phyloP scores from a whole-genome alignment of 2,113 vertebrate species.

The Menidia beryllina region DNA sequence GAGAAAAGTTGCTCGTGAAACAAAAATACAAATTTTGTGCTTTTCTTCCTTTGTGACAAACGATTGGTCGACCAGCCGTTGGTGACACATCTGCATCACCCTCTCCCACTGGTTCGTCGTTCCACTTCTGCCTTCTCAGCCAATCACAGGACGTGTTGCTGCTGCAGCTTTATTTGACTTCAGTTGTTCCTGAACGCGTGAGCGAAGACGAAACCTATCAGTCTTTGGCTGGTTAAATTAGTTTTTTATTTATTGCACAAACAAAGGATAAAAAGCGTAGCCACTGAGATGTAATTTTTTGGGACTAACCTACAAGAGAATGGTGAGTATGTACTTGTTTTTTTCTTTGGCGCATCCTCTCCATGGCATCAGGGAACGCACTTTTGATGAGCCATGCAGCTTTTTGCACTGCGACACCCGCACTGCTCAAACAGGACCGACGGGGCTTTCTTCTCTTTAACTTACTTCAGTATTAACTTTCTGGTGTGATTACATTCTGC shows the following conservation, averaged over 20 bases:
- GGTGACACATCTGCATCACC: neutral
- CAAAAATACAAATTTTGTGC: conserved; percentile 77
- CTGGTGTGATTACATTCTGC: neutral
- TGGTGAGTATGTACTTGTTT: conserved; percentile 31
- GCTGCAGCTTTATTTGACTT: conserved; percentile 83
- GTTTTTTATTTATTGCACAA: neutral
- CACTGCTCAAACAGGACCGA: neutral
- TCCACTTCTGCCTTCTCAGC: conserved; percentile 5
- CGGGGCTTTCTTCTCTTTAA: neutral
- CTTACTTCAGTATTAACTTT: neutral
- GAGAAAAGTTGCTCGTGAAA: conserved; percentile 16
- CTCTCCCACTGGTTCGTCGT: conserved; percentile 60
- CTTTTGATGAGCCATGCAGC: conserved; percentile 41
- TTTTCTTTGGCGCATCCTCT: neutral
- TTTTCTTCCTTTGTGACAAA: neutral
- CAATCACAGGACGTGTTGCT: conserved; percentile 69
- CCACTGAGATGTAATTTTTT: neutral
- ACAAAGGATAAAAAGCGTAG: neutral
- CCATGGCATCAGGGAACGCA: neutral
- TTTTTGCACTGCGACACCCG: conserved; percentile 33
- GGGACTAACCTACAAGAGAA: neutral
- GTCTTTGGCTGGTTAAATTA: neutral
- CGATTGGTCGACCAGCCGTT: conserved; percentile 64
- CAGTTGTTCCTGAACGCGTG: neutral
- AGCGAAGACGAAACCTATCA: conserved; percentile 2